These are phyloP conservation scores for Chlamydotis undulata DNA, from an alignment of 2,113 vertebrate species.

Conservation along the genomic window DNA sequence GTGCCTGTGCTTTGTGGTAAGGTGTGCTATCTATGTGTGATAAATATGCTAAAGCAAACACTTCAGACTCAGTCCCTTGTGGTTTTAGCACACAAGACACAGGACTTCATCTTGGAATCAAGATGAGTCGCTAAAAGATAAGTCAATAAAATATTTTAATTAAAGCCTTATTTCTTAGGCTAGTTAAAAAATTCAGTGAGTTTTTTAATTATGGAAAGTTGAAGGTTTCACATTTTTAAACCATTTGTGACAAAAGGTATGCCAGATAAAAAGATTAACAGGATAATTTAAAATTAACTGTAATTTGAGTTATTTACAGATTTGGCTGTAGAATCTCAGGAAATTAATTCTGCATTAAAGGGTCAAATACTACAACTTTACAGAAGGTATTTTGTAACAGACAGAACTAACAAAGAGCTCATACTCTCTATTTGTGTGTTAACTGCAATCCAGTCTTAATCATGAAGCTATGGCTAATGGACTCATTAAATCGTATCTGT, in stretches of 20 bases:
- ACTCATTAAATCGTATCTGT: neutral
- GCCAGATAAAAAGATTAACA: neutral
- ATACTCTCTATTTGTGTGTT: neutral
- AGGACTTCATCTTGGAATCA: neutral
- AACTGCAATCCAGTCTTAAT: neutral
- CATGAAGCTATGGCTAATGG: neutral
- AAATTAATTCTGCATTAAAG: neutral
- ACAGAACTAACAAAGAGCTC: neutral
- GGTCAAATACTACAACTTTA: neutral
- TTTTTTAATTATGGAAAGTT: neutral
- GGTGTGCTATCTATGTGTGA: neutral
- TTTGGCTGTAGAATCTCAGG: neutral
- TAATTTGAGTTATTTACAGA: neutral
- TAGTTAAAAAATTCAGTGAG: neutral
- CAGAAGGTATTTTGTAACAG: neutral
- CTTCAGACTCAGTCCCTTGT: neutral
- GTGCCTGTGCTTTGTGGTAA: neutral
- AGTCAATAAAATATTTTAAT: slow-evolving; percentile 4
- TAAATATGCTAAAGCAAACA: neutral
- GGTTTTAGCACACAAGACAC: neutral
- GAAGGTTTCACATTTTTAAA: neutral
- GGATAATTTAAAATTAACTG: neutral
- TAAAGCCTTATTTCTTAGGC: neutral
- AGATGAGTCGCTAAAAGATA: neutral
- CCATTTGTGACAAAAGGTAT: neutral